Percentiles rank a stretch among this genome's conserved stretches.
Conservation (phyloP, 2,797 vertebrate species). For the Okamejei kenojei region DNA sequence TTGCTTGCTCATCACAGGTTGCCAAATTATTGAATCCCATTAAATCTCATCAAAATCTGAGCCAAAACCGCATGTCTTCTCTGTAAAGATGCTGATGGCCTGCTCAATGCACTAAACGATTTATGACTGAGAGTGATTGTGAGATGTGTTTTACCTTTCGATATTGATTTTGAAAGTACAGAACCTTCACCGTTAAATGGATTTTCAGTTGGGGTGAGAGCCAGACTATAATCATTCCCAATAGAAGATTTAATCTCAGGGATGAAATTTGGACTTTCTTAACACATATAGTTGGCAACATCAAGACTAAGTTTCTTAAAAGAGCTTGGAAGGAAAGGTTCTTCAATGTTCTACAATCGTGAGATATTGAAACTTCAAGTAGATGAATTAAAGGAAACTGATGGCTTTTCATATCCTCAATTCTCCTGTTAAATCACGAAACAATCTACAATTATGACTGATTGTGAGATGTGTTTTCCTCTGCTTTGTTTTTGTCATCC, state of each 20-base stretch:
- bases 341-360: neutral
- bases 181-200: neutral
- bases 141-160: neutral
- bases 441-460: neutral
- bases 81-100: neutral
- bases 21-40: neutral
- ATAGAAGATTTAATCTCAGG: neutral
- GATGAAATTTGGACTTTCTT: too few relatives aligned
- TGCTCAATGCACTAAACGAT: too few relatives aligned
- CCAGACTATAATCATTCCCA: neutral
- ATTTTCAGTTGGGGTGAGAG: neutral
- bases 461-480: neutral
- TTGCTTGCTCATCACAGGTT: neutral
- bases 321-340: neutral
- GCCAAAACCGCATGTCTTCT: neutral
- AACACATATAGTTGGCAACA: too few relatives aligned
- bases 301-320: neutral
- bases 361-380: neutral
- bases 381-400: neutral
- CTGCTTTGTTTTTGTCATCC: neutral
- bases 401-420: neutral
- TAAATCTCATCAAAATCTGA: neutral
- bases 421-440: neutral
- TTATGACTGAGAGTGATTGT: too few relatives aligned
- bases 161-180: too few relatives aligned